Percentiles rank a stretch among this genome's conserved stretches.
These are phyloP conservation scores for Nesoenas mayeri DNA, from an alignment of 2,113 vertebrate species.

Conservation along the genomic window DNA sequence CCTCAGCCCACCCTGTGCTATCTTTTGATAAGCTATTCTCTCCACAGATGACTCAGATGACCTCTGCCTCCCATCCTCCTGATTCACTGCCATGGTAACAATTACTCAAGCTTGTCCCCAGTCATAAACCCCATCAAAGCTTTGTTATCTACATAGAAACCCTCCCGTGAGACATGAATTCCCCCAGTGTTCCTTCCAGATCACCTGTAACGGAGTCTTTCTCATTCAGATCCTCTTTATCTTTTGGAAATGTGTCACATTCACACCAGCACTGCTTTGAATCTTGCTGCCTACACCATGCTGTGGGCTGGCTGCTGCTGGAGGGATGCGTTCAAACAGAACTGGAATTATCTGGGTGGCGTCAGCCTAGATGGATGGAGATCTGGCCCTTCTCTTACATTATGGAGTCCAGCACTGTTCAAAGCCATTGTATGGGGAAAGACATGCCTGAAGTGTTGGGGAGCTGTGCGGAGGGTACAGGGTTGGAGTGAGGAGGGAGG, in stretches of 20 bases:
- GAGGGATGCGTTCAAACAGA: background rate
- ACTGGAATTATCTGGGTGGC: background rate
- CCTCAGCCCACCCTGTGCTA: conserved; percentile 64
- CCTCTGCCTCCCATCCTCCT: conserved; percentile 64
- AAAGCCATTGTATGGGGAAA: background rate
- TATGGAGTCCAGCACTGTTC: background rate
- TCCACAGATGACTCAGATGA: conserved; percentile 64
- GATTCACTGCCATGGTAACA: conserved; percentile 68
- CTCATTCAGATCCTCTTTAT: conserved; percentile 53
- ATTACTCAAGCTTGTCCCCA: conserved; percentile 69
- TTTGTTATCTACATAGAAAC: conserved; percentile 67
- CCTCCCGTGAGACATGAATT: conserved; percentile 65
- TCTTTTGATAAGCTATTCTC: conserved; percentile 70
- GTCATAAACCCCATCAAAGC: conserved; percentile 64
- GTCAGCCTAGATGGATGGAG: background rate
- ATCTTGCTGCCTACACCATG: background rate
- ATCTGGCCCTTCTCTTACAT: background rate
- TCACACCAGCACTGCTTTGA: background rate
- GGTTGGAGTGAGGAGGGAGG: background rate
- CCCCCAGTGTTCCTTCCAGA: conserved; percentile 54
- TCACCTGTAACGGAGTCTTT: conserved; percentile 59
- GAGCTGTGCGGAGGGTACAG: background rate
- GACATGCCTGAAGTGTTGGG: fast-evolving
- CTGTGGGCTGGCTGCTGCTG: conserved; percentile 50
- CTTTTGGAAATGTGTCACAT: conserved; percentile 53